Evolutionary conservation across 1,140 invertebrate species (phyloP), one percentile per base, ranked within the genome.

Genomic region (Panagrolaimus sp.): DNA sequence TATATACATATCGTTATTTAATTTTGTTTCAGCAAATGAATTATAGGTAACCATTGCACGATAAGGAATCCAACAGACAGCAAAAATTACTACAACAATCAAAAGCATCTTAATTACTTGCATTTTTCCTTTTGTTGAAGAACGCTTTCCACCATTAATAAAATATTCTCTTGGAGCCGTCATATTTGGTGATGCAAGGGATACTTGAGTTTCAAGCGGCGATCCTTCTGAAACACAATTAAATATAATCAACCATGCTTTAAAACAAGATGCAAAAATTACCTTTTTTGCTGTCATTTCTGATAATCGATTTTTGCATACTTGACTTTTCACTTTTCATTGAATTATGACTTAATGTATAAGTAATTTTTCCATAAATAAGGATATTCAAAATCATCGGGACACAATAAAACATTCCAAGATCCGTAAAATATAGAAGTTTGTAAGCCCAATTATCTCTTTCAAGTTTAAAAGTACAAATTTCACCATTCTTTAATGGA

Each of bases 1-100:
- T 43, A 83, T 77, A 62, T 72, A 78, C 74, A 88, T 38, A 90
- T 91, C 9, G 90, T 91, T 84, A 92, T 65, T 43, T 26, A 45
- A 24, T 38, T 69, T 66, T 15, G 47, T 43, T 24, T 76, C 45
- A 45, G 76, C 79, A 64, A 83, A 82, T 8, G 77, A 80, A 63
- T 82, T 82, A 62, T 81, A 82, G 67, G 80, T 80, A 38, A 80
- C 69, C 74, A 83, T 72, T 9, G 78, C 76, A 58, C 81, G 63
- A 67, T 81, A 82, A 6, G 87, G 87, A n/a, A 88, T 73, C 87
- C 87, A 88, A 72, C 86, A 87, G n/a, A 87, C 70, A 1, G 85
- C 86, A 73, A 88, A 88, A 48, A 87, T 79, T 6, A 84, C 68
- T 24, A 87, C 86, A 17, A 88, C 86, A 1, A 85, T 80, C 6